Percentiles rank a stretch among this genome's conserved stretches.
These are phyloP conservation scores for Tachina lurida DNA, from an alignment of 2,888 invertebrate species.

Conservation along the genomic window DNA sequence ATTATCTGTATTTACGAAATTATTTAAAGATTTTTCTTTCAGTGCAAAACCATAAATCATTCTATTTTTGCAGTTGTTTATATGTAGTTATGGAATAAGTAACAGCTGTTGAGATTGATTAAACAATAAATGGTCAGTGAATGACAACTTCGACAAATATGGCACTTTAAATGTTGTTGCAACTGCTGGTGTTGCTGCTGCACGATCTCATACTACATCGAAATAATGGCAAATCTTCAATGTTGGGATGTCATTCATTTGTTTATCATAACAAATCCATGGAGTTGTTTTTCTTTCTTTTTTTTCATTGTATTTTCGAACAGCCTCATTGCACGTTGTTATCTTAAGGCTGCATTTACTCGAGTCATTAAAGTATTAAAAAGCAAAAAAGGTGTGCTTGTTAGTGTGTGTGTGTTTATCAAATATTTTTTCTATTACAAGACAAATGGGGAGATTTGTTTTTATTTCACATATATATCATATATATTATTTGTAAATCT, in stretches of 20 bases:
- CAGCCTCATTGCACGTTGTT: constrained; percentile 27
- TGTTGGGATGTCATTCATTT: constrained; percentile 55
- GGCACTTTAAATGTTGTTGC: constrained; percentile 45
- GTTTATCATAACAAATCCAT: constrained; percentile 53
- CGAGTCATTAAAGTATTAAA: constrained; percentile 21
- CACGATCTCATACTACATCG: constrained; percentile 13
- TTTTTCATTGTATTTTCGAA: constrained; percentile 9
- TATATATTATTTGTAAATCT: constrained; percentile 62
- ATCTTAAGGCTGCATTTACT: constrained; percentile 25
- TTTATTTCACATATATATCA: constrained; percentile 51
- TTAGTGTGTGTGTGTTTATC: constrained; percentile 20
- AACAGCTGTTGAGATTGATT: constrained; percentile 66
- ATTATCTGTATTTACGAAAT: no score
- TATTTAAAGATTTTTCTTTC: background rate
- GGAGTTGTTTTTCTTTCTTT: background rate
- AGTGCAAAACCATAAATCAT: constrained; percentile 24
- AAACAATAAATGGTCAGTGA: constrained; percentile 65
- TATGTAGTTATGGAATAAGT: constrained; percentile 1
- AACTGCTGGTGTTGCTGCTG: constrained; percentile 9
- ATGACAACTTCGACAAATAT: constrained; percentile 67
- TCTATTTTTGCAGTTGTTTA: constrained; percentile 25
- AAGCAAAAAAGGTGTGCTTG: background rate
- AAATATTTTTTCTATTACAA: constrained; percentile 35
- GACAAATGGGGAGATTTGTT: constrained; percentile 62
- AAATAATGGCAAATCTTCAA: constrained; percentile 50